phyloP scores from a whole-genome alignment of 2,797 vertebrate genomes.

The Bradypodion pumilum region DNA sequence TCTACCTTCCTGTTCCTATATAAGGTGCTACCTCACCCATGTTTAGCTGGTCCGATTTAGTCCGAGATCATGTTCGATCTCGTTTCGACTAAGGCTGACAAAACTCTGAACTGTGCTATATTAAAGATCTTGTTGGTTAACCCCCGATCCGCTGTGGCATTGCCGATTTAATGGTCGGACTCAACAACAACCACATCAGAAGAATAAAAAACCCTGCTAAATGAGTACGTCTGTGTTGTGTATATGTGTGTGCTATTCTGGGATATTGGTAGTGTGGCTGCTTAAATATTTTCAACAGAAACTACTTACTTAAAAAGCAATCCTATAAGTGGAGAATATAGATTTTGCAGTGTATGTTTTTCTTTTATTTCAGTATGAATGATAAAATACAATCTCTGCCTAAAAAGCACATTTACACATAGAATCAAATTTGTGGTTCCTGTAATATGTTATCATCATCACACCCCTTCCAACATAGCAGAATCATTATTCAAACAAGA shows the following conservation, averaged over 20 bases:
- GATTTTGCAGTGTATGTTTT: neutral
- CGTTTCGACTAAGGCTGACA: no score
- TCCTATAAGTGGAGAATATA: neutral
- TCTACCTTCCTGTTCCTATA: no score
- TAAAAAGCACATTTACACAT: neutral
- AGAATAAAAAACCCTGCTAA: no score
- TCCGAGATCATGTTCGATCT: no score
- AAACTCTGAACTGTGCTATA: no score
- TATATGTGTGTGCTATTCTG: neutral
- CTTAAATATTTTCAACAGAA: neutral
- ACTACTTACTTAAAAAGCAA: slow-evolving; percentile 7
- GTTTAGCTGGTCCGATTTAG: no score
- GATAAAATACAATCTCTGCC: slow-evolving; percentile 1
- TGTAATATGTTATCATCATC: slow-evolving; percentile 19
- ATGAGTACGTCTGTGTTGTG: no score
- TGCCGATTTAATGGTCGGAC: no score
- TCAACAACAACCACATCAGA: no score
- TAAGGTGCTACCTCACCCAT: no score
- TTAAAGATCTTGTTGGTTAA: no score
- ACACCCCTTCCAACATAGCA: slow-evolving; percentile 24
- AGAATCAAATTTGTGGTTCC: slow-evolving; percentile 10
- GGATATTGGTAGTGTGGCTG: neutral
- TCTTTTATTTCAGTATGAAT: neutral
- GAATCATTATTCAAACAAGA: slow-evolving; percentile 32
- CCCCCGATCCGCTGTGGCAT: no score